phyloP scores from a whole-genome alignment of 2,113 vertebrate genomes.

The cattle (Bos taurus) region DNA sequence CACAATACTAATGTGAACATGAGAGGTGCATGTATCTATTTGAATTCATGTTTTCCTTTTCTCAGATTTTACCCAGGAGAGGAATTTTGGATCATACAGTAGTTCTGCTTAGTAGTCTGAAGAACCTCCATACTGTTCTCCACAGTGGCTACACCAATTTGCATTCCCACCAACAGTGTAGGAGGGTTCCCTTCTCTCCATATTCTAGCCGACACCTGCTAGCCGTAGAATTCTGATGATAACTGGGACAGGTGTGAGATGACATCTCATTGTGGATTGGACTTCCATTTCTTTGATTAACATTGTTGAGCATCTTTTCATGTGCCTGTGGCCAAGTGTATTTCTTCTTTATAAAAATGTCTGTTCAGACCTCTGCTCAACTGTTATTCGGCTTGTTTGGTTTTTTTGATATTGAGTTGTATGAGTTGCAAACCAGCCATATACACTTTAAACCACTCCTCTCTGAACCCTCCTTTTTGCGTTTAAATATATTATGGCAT shows the following conservation, averaged over 20 bases:
- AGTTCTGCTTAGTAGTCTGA: neutral
- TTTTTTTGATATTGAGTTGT: neutral
- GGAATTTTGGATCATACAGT: neutral
- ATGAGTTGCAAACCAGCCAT: neutral
- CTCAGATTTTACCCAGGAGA: neutral
- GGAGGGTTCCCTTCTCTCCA: neutral
- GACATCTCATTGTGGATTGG: neutral
- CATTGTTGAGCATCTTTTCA: neutral
- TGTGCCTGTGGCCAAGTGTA: neutral
- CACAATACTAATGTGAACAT: neutral
- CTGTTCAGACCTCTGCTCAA: neutral
- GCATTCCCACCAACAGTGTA: no score
- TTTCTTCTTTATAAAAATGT: neutral
- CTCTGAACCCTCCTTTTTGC: neutral
- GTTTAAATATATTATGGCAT: neutral
- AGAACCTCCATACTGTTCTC: neutral
- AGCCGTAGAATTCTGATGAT: no score
- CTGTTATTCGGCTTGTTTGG: neutral
- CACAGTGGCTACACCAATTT: neutral
- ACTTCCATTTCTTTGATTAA: neutral
- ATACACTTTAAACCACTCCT: neutral
- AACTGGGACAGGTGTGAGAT: neutral
- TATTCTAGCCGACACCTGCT: no score
- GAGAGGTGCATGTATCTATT: neutral
- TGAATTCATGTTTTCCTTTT: neutral